Evolutionary conservation across 2,113 vertebrate species (phyloP).

Genomic region (Eurypyga helias): DNA sequence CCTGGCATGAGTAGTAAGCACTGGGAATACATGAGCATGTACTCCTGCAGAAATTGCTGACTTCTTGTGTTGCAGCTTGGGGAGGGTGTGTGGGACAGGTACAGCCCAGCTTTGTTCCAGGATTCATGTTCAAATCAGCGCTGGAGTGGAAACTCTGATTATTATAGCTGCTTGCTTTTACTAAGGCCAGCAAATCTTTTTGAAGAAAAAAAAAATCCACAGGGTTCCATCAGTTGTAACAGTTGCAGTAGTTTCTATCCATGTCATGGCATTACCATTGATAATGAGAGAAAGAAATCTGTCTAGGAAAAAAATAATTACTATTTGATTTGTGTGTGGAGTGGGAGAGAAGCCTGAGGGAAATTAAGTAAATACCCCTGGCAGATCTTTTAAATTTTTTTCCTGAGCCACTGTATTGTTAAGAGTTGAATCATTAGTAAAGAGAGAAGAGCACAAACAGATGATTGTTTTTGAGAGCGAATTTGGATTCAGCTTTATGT

Average conservation of each 20-base stretch:
- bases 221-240: not conserved
- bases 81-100: not conserved
- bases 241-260: not conserved
- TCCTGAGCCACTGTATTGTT: not conserved
- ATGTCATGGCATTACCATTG: not conserved
- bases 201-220: not conserved
- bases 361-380: constrained; percentile 7
- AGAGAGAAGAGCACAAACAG: not conserved
- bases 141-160: not conserved
- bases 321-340: not conserved
- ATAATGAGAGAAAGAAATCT: constrained; percentile 3
- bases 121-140: not conserved
- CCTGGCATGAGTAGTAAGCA: not conserved
- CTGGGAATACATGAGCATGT: not conserved
- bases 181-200: not conserved
- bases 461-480: not conserved
- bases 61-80: not conserved
- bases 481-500: constrained; percentile 1
- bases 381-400: not conserved
- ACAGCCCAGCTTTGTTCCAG: not conserved
- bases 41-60: not conserved
- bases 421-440: not conserved
- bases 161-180: not conserved
- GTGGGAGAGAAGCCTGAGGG: not conserved
- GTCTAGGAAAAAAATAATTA: constrained; percentile 9